Base-by-base conservation (phyloP, 1,140 invertebrate species). In the Leptoteleia sp. region DNA sequence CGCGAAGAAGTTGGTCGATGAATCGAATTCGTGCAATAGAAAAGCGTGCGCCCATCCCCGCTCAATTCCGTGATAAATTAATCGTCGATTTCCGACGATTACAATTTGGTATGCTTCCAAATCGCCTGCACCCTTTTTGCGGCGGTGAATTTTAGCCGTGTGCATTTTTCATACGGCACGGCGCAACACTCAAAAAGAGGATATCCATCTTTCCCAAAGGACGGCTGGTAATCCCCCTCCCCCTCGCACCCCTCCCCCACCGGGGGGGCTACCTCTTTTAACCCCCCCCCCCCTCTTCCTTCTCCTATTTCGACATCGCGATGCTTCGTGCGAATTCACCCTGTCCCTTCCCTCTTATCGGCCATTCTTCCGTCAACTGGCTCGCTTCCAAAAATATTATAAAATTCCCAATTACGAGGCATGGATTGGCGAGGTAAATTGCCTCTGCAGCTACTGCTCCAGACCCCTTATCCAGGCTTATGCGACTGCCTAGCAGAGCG, bases 371-470 rank as follows among this genome's bases (percentile, higher is more conserved):
- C 77, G 59, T 59, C 76, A 81, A 86, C 83, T 88, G 86, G 85
- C 87, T 84, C 80, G 81, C 81, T 84, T 88, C 85, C 86, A 88
- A 88, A 88, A 88, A 88, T 87, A 88, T 88, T 87, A 86, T 86
- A 86, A 87, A 88, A 87, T 87, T 88, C 83, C 84, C 86, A 87
- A 87, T 88, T 87, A 88, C 85, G 83, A 75, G 81, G 85, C 83
- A 86, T 87, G 84, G 83, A 86, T 87, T 87, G 86, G 81, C 79
- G 81, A 86, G 84, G 84, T 85, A 85, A 87, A 87, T 88, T 88
- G 85, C 84, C 81, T 84, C 81, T 76, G 82, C 72, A 83, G 83
- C 82, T 78, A 54, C 78, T 81, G 79, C 77, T 81, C 65, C 79
- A 43, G 68, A 68, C 45, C 70, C 59, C 72, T 77, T 65, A 78